These are phyloP conservation scores for Cephus nigrinus DNA, from an alignment of 2,888 invertebrate genomes.

Conservation along the genomic window DNA sequence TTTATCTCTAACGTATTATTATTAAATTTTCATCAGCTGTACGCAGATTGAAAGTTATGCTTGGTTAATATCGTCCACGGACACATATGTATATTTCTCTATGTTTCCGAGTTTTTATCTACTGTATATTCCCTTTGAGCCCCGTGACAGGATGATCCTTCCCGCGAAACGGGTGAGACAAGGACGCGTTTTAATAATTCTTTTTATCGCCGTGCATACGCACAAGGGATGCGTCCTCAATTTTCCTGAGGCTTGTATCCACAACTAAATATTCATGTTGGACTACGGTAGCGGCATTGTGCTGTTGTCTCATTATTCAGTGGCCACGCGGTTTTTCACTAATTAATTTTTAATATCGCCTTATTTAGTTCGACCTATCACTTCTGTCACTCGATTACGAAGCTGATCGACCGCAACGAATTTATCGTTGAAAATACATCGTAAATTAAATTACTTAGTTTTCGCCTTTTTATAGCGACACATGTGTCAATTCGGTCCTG, in stretches of 20 bases:
- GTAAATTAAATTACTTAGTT: too few relatives aligned
- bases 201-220: constrained; percentile 39
- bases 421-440: too few relatives aligned
- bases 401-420: too few relatives aligned
- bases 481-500: too few relatives aligned
- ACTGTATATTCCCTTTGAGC: constrained; percentile 37
- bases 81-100: too few relatives aligned
- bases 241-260: constrained; percentile 7
- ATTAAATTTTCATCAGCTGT: too few relatives aligned
- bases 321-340: constrained; percentile 18
- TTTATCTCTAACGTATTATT: too few relatives aligned
- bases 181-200: constrained; percentile 52
- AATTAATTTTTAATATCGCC: background rate
- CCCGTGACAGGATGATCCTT: constrained; percentile 32
- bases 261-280: constrained; percentile 41
- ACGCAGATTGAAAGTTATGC: background rate
- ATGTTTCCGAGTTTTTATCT: background rate
- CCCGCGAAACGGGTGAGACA: constrained; percentile 11
- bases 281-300: constrained; percentile 19
- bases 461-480: too few relatives aligned
- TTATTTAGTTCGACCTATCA: background rate
- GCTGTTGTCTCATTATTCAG: constrained; percentile 36
- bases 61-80: too few relatives aligned
- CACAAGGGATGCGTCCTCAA: too few relatives aligned
- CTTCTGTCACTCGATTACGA: too few relatives aligned